A percentile compares a stretch with the other conserved stretches of the same genome.
Evolutionary conservation across 2,888 invertebrate species (phyloP).

Genomic region (Phortica magna): DNA sequence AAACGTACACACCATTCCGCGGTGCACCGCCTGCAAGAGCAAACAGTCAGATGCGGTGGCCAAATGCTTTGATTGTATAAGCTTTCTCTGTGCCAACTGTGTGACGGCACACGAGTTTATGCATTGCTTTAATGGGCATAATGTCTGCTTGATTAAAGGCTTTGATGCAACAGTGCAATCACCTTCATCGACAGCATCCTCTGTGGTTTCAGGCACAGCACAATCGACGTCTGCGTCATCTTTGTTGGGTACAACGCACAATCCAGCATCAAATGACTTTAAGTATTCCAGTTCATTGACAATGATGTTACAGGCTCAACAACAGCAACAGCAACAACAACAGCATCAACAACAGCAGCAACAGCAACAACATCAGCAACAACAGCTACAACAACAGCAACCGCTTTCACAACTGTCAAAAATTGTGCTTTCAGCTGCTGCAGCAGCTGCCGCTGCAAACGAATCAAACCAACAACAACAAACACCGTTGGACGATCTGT

Average conservation of each 20-base stretch:
- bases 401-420: slow-evolving; percentile 75
- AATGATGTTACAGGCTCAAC: slow-evolving; percentile 72
- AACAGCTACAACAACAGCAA: slow-evolving; percentile 54
- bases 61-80: slow-evolving; percentile 97
- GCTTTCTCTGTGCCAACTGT: slow-evolving; percentile 97
- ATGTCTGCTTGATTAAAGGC: slow-evolving; percentile 82
- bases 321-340: slow-evolving; percentile 63
- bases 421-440: slow-evolving; percentile 66
- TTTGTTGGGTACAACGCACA: slow-evolving; percentile 36
- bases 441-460: slow-evolving; percentile 54
- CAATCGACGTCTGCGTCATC: slow-evolving; percentile 13
- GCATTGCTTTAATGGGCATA: slow-evolving; percentile 99
- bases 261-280: slow-evolving; percentile 68
- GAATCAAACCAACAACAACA: slow-evolving; percentile 39
- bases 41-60: slow-evolving; percentile 96
- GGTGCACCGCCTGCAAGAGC: slow-evolving; percentile 98
- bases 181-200: slow-evolving; percentile 6
- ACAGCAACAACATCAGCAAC: slow-evolving; percentile 55
- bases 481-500: slow-evolving; percentile 50
- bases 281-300: slow-evolving; percentile 75
- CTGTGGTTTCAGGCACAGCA: slow-evolving; percentile 16
- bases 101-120: slow-evolving; percentile 99
- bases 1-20: slow-evolving; percentile 79
- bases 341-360: slow-evolving; percentile 61
- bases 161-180: slow-evolving; percentile 59